phyloP scores from a whole-genome alignment of 1,140 invertebrate species.

The Nixonia krombeini region DNA sequence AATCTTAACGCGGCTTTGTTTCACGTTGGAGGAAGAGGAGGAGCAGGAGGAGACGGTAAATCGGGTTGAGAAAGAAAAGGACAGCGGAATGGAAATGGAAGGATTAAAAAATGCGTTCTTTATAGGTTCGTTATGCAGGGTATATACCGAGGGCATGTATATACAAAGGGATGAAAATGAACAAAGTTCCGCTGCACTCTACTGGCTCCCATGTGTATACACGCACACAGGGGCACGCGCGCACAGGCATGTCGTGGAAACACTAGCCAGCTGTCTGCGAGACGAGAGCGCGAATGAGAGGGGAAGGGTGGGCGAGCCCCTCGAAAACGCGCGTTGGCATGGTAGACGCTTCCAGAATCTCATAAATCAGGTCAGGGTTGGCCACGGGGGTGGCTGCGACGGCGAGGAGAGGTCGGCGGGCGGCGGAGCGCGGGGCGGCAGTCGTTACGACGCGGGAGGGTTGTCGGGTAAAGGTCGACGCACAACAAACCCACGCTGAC shows the following conservation, averaged over 20 bases:
- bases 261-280: slow-evolving; percentile 66
- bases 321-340: slow-evolving; percentile 58
- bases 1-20: too few species aligned
- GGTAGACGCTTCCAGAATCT: slow-evolving; percentile 70
- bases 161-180: slow-evolving; percentile 18
- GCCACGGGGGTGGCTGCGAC: slow-evolving; percentile 58
- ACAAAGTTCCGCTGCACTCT: slow-evolving; percentile 15
- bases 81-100: too few species aligned
- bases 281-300: slow-evolving; percentile 16
- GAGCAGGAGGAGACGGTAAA: too few species aligned
- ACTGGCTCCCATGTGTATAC: slow-evolving; percentile 18
- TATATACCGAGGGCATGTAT: not conserved
- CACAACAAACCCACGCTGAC: slow-evolving; percentile 61
- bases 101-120: too few species aligned
- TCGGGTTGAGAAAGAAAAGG: too few species aligned
- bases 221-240: slow-evolving; percentile 17
- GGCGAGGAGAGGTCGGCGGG: slow-evolving; percentile 43
- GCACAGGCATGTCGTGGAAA: slow-evolving; percentile 46
- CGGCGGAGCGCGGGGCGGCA: slow-evolving; percentile 26
- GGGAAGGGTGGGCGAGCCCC: slow-evolving; percentile 29
- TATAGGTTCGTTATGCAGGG: too few species aligned
- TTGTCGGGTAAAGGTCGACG: slow-evolving; percentile 69
- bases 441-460: slow-evolving; percentile 47
- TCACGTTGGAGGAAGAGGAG: too few species aligned
- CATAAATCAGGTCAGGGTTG: slow-evolving; percentile 74